Percentiles rank a stretch among this genome's conserved stretches.
Evolutionary conservation across 2,113 vertebrate species (phyloP).

Genomic region (Octodon degus): DNA sequence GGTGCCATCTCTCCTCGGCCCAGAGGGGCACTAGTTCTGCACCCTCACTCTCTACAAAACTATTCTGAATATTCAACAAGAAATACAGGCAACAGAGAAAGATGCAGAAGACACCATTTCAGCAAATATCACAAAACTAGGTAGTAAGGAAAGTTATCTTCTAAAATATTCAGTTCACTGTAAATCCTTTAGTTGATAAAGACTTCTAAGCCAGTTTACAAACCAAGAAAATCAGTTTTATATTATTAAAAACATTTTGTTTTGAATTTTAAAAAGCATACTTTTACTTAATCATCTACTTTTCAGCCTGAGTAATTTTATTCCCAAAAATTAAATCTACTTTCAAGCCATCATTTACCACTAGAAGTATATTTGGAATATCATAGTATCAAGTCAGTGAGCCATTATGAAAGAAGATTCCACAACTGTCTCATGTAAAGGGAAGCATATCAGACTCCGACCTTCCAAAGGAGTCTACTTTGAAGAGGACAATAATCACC

Average conservation of each 20-base stretch:
- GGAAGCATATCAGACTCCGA: background rate
- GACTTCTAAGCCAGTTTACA: conserved; percentile 10
- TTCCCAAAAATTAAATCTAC: conserved; percentile 48
- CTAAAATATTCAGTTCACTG: background rate
- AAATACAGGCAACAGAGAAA: conserved; percentile 16
- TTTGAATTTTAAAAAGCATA: background rate
- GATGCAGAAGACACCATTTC: background rate
- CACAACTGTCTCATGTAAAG: background rate
- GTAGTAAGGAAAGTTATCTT: background rate
- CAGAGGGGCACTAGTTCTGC: background rate
- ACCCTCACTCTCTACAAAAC: background rate
- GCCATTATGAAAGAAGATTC: conserved; percentile 57
- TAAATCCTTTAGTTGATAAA: conserved; percentile 41
- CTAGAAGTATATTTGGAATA: conserved; percentile 20
- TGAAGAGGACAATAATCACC: conserved; percentile 1
- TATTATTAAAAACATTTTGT: conserved; percentile 9
- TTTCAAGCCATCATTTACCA: background rate
- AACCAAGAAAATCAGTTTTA: conserved; percentile 31
- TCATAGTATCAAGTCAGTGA: background rate
- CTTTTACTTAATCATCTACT: conserved; percentile 28
- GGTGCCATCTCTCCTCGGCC: background rate
- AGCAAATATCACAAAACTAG: conserved; percentile 16
- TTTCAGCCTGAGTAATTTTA: background rate
- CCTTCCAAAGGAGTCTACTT: conserved; percentile 3
- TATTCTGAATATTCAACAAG: conserved; percentile 8